A percentile compares a stretch with the other conserved stretches of the same genome.
Evolutionary conservation across 1,140 invertebrate species (phyloP).

Genomic region (Aricia agestis): DNA sequence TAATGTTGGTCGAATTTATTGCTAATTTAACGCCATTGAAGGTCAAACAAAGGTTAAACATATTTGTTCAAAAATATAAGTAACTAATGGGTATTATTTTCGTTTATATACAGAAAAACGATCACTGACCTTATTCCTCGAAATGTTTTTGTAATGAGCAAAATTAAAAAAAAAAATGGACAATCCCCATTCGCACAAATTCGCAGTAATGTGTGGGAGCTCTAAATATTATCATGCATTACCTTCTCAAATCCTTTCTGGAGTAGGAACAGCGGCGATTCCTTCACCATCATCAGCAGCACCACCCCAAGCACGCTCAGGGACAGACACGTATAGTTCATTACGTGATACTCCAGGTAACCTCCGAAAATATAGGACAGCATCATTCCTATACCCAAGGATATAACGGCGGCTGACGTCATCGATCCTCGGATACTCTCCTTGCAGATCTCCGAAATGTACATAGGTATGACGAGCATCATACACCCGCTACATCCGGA

Average conservation of each 20-base stretch:
- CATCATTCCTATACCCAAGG: conserved; percentile 46
- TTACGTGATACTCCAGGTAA: conserved; percentile 37
- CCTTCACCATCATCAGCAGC: conserved; percentile 37
- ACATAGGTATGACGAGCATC: conserved; percentile 40
- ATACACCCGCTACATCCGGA: conserved; percentile 38
- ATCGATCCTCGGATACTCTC: conserved; percentile 48
- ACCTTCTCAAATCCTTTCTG: conserved; percentile 45
- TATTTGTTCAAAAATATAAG: too few relatives aligned
- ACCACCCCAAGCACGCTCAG: conserved; percentile 30
- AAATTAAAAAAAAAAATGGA: too few relatives aligned
- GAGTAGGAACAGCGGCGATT: conserved; percentile 42
- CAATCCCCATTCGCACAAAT: too few relatives aligned
- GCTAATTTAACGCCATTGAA: too few relatives aligned
- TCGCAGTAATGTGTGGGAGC: too few relatives aligned
- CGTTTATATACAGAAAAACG: too few relatives aligned
- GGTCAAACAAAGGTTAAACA: too few relatives aligned
- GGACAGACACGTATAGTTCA: conserved; percentile 43
- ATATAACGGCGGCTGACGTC: conserved; percentile 42
- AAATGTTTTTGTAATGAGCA: too few relatives aligned
- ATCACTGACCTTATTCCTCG: too few relatives aligned
- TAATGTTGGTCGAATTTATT: too few relatives aligned
- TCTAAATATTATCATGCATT: neutral
- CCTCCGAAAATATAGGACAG: conserved; percentile 45
- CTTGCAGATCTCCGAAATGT: conserved; percentile 50
- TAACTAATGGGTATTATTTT: too few relatives aligned